Conservation (phyloP, 37 sponge, comb jelly and placozoan genomes). For the Bolinopsis microptera region DNA sequence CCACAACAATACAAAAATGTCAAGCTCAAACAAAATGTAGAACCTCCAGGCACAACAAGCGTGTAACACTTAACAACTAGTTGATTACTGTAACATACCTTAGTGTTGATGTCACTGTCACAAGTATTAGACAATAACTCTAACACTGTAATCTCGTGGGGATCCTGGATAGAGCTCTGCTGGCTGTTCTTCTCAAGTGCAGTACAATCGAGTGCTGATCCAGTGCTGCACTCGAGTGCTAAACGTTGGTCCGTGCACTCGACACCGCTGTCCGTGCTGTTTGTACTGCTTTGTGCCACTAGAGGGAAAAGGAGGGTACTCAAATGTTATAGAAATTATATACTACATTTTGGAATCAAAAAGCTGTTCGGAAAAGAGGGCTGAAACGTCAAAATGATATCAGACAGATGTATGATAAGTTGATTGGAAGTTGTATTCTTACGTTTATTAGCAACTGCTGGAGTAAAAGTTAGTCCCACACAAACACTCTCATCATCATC, state of each 20-base stretch:
- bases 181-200: not conserved
- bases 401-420: not conserved
- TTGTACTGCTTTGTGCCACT: slow-evolving; percentile 34
- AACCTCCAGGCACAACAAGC: too few relatives aligned
- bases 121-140: not conserved
- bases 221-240: not conserved
- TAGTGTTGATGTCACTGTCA: not conserved
- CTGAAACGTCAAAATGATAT: not conserved
- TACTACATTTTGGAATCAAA: too few relatives aligned
- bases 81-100: too few relatives aligned
- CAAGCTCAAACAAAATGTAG: too few relatives aligned
- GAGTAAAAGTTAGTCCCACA: slow-evolving; percentile 57
- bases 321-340: too few relatives aligned
- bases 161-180: too few relatives aligned
- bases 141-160: too few relatives aligned
- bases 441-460: not conserved
- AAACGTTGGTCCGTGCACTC: not conserved
- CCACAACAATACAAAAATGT: too few relatives aligned
- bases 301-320: not conserved
- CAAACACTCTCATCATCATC: slow-evolving; percentile 63
- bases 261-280: slow-evolving; percentile 40
- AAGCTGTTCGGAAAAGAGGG: too few relatives aligned
- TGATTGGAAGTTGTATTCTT: not conserved
- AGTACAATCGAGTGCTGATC: not conserved
- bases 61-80: too few relatives aligned